Evolutionary conservation across 30 jellyfish, hydroid and myxozoan species (phyloP), one percentile per base, ranked within the genome.

Genomic region (Hydractinia echinata): DNA sequence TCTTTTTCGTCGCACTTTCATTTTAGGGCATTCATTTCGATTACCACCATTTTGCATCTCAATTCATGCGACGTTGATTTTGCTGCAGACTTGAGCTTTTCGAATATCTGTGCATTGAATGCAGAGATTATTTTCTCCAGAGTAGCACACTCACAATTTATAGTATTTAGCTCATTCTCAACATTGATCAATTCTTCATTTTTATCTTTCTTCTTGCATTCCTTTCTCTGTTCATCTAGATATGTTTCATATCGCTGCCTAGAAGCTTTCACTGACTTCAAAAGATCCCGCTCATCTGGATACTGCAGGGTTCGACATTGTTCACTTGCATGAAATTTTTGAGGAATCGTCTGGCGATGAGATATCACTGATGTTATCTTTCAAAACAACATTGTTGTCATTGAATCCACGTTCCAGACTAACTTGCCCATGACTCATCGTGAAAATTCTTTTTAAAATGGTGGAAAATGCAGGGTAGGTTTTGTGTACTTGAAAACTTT

Each of bases 341-440:
- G 1, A 67, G 50, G 50, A 67, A 67, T 48, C 78, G n/a, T 11
- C 50, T 16, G 21, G 78, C 78, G 21, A 67, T 20, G 50, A 11
- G 2, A 11, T 4, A 67, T 0, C 51, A 67, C 78, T 67, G 11
- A 67, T 67, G 50, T 67, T 67, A 20, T 67, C 78, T 20, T 67
- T 67, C 78, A 21, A 20, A 20, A 67, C 78, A 20, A 67, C 78
- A 67, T 67, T 15, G 50, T 67, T 67, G 50, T 67, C 78, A 67
- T 67, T 4, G 50, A 67, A 67, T 20, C 78, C 78, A 13, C 78
- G 4, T 20, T 67, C 78, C 78, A 4, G 4, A 67, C 4, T 1
- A 13, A 4, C 78, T 67, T 67, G 50, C n/a, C 78, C 78, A 67
- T 67, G 78, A 48, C 78, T 67, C 50, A 67, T 67, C 21, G 78